Conservation (phyloP, 2,797 vertebrate species). For the Hydrophis major region DNA sequence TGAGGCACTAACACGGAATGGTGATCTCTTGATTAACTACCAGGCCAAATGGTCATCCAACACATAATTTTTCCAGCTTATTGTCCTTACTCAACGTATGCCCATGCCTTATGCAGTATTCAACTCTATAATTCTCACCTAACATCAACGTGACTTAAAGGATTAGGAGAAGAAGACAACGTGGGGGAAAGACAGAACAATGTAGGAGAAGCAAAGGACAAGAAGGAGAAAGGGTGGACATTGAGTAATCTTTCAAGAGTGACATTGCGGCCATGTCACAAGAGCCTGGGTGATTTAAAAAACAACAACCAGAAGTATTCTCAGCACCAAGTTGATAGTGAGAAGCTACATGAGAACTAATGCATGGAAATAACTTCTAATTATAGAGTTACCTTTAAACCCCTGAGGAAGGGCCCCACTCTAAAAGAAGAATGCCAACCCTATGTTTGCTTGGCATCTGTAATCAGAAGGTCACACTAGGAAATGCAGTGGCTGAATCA, state of each 20-base stretch:
- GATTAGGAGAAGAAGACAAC: background rate
- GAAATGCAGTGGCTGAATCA: background rate
- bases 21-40: background rate
- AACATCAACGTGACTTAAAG: background rate
- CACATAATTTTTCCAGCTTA: background rate
- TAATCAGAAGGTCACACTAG: background rate
- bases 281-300: background rate
- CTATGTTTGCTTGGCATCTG: too few species aligned
- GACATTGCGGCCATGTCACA: background rate
- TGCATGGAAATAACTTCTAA: background rate
- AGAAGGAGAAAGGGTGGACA: background rate
- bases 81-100: background rate
- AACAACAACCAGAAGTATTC: background rate
- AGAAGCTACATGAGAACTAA: background rate
- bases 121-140: background rate
- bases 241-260: background rate
- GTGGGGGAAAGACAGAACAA: fast-evolving
- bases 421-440: background rate
- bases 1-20: background rate
- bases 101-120: background rate
- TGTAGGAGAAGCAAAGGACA: background rate
- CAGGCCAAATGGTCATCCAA: background rate
- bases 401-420: background rate
- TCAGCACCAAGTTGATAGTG: background rate
- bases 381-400: background rate